phyloP scores from a whole-genome alignment of 2,888 invertebrate species.

The Ectobius pallidus region DNA sequence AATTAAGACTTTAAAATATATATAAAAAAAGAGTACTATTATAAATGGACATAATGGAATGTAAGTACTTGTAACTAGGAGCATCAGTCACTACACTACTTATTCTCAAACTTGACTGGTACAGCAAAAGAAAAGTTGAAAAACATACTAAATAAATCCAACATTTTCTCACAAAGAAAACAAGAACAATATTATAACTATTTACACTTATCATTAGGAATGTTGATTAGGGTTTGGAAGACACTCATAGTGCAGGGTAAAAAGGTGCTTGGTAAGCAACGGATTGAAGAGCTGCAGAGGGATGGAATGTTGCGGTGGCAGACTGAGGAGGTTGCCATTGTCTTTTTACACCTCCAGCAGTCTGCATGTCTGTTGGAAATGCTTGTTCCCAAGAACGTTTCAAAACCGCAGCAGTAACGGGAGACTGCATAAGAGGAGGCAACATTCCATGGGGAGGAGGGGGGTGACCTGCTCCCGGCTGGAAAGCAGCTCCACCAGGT shows the following conservation, averaged over 20 bases:
- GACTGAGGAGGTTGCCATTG: slow-evolving; percentile 46
- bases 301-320: slow-evolving; percentile 50
- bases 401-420: slow-evolving; percentile 53
- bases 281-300: slow-evolving; percentile 51
- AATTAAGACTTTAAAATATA: no score
- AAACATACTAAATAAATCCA: no score
- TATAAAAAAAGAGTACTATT: no score
- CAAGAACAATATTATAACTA: no score
- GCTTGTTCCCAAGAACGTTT: slow-evolving; percentile 77
- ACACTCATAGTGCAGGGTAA: slow-evolving; percentile 50
- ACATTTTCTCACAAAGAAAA: no score
- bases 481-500: slow-evolving; percentile 50
- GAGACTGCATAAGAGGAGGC: slow-evolving; percentile 41
- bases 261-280: slow-evolving; percentile 50
- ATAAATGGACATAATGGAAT: no score
- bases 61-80: no score
- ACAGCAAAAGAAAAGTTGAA: no score
- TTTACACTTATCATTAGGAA: no score
- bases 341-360: slow-evolving; percentile 42
- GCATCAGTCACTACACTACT: no score
- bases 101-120: no score
- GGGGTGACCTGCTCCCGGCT: slow-evolving; percentile 41
- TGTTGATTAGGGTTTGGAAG: no score
- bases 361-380: slow-evolving; percentile 60
- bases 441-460: slow-evolving; percentile 42